Conservation (phyloP, 2,113 vertebrate genomes). For the Balaeniceps rex region DNA sequence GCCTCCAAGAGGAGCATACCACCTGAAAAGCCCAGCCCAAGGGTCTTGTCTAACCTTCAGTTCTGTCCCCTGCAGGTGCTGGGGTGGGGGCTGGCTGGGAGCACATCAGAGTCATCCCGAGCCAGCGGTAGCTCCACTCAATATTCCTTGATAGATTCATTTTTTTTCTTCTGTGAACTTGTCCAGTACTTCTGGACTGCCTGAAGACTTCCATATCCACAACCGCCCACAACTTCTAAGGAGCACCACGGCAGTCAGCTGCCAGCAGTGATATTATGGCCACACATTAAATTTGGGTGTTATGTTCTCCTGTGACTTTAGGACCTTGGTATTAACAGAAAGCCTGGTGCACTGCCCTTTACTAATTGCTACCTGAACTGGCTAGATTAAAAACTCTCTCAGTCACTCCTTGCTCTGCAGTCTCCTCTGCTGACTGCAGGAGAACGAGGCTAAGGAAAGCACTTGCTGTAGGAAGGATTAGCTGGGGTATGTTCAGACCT, state of each 20-base stretch:
- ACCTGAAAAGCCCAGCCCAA: neutral
- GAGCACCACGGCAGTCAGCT: neutral
- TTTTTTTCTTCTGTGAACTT: neutral
- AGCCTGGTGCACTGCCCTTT: accelerated
- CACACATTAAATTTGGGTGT: neutral
- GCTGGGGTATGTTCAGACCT: neutral
- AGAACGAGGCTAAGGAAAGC: neutral
- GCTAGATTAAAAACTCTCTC: neutral
- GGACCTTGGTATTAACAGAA: neutral
- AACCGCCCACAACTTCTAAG: neutral
- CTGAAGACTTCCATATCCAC: neutral
- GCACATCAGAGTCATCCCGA: neutral
- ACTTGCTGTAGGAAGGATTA: neutral
- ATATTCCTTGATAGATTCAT: neutral
- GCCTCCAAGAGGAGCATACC: neutral
- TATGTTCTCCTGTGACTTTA: neutral
- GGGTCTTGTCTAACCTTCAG: neutral
- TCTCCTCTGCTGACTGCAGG: neutral
- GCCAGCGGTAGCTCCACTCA: neutral
- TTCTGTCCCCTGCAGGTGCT: neutral
- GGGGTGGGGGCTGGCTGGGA: neutral
- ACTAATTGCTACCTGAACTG: neutral
- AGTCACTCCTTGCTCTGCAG: neutral
- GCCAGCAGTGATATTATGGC: neutral
- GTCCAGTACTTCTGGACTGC: neutral